These are phyloP conservation scores for Halcyon leucocephala DNA, from an alignment of 2,797 vertebrate species.

Conservation along the genomic window DNA sequence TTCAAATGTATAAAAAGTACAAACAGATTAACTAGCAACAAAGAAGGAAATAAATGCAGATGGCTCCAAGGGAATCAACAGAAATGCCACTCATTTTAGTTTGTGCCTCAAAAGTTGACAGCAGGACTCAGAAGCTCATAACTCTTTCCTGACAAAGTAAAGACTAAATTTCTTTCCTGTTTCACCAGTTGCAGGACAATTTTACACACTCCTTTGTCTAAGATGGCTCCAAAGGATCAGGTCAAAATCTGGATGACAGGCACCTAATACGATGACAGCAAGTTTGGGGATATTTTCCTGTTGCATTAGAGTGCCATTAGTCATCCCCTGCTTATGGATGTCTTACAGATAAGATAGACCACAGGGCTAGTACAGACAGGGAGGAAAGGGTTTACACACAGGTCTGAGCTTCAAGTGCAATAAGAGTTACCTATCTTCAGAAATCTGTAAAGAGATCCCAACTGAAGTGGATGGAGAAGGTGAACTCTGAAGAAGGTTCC, in stretches of 20 bases:
- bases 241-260: not conserved
- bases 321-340: not conserved
- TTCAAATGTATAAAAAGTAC: not conserved
- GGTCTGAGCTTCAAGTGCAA: not conserved
- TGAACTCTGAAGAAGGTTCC: not conserved
- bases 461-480: not conserved
- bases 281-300: not conserved
- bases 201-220: not conserved
- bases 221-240: not conserved
- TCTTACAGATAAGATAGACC: not conserved
- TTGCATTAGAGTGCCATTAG: not conserved
- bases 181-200: not conserved
- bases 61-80: not conserved
- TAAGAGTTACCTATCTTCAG: not conserved
- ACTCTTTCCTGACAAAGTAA: not conserved
- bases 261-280: not conserved
- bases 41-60: constrained; percentile 13
- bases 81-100: not conserved
- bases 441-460: not conserved
- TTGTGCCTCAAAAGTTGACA: not conserved
- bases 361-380: not conserved
- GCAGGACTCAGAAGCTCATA: not conserved
- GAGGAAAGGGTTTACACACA: not conserved
- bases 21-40: constrained; percentile 11
- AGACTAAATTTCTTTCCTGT: not conserved